Base-by-base conservation (phyloP, 2,888 invertebrate genomes). In the Zaprionus obscuricornis region DNA sequence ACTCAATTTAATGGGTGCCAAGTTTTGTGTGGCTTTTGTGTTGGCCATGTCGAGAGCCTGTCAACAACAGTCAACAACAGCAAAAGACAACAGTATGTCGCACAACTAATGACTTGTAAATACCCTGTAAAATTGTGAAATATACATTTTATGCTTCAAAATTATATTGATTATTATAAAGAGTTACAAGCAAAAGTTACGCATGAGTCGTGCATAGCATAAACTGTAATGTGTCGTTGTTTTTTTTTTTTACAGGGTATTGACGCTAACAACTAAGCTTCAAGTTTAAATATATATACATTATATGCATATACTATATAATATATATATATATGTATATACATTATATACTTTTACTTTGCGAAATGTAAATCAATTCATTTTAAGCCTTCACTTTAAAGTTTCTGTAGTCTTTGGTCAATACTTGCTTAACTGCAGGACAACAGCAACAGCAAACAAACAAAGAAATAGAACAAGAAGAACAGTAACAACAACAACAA, bases 1-100 rank as follows among this genome's bases (percentile, higher is more conserved):
- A 77, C 82, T 82, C 73, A 82, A 77, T 82, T 75, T 82, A 82
- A 77, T 70, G 78, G 66, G 57, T 70, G 63, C 63, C 74, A 77
- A 82, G 62, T 72, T 59, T 58, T 45, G 49, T 49, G 73, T 45
- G 50, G 77, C 69, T 65, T 67, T 66, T 55, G 72, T 59, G 54
- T 37, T 46, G 36, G 64, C 33, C 33, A 42, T 51, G 52, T 37
- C 40, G 77, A 69, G 56, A 62, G 82, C 36, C 78, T 75, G 82
- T 82, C 74, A 75, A 66, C 66, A 66, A 20, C 78, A 76, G 69
- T 58, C 57, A 58, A 18, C 40, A 22, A n/a, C 8, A 40, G 58
- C 50, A 29, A 47, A 4, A 10, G 18, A 8, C 45, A 47, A 17
- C 13, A 26, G 8, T 10, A 8, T 17, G 11, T 26, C 13, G 11